Conservation (phyloP, 1,140 invertebrate species). For the Antheraea pernyi region DNA sequence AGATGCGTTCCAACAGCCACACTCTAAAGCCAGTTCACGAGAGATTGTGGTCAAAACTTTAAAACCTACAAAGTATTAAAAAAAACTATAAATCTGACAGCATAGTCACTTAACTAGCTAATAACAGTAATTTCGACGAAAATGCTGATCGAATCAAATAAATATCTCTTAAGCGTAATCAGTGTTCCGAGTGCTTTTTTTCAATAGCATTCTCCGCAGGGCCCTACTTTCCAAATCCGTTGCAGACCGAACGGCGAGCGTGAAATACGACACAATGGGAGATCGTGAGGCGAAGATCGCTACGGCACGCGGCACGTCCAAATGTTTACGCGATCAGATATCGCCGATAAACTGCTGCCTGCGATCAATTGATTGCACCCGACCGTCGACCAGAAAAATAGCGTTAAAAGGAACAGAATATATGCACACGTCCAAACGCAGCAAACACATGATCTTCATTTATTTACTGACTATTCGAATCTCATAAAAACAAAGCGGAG, state of each 20-base stretch:
- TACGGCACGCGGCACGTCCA: slow-evolving; percentile 35
- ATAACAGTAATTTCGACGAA: slow-evolving; percentile 9
- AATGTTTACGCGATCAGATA: slow-evolving; percentile 55
- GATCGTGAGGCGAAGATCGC: slow-evolving; percentile 35
- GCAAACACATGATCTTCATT: too few relatives aligned
- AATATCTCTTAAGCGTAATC: slow-evolving; percentile 32
- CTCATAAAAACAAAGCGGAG: too few relatives aligned
- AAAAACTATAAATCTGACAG: background rate
- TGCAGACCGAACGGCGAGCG: slow-evolving; percentile 30
- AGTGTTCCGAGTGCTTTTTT: slow-evolving; percentile 34
- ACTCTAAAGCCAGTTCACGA: too few relatives aligned
- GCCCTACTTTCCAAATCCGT: slow-evolving; percentile 33
- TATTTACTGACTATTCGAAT: too few relatives aligned
- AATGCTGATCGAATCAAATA: slow-evolving; percentile 17
- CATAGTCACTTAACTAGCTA: background rate
- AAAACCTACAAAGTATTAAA: background rate
- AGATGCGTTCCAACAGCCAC: too few relatives aligned
- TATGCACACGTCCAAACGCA: background rate
- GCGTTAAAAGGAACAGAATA: background rate
- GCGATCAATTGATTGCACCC: slow-evolving; percentile 27
- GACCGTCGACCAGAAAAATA: slow-evolving; percentile 16
- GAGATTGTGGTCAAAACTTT: too few relatives aligned
- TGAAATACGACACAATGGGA: slow-evolving; percentile 46
- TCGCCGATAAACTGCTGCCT: slow-evolving; percentile 33
- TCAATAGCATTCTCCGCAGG: slow-evolving; percentile 36